Evolutionary conservation across 2,113 vertebrate species (phyloP), one percentile per base, ranked within the genome.

Genomic region (Epinephelus lanceolatus): DNA sequence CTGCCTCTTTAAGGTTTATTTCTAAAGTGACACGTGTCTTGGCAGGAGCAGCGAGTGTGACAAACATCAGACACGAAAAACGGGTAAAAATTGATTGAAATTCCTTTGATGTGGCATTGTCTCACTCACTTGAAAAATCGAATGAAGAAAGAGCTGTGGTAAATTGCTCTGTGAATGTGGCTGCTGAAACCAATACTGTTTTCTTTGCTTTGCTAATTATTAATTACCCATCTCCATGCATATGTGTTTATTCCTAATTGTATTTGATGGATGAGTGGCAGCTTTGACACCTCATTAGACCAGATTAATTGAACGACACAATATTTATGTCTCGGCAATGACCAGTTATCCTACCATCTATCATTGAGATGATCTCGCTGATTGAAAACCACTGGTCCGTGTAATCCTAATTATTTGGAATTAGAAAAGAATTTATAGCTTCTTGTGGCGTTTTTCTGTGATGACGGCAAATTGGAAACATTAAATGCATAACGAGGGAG

Each of bases 331-430:
- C 96, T 96, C 85, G 91, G 93, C 93, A 94, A 96, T 96, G 96
- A 96, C 97, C 97, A 97, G 97, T 98, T 97, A 97, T 97, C 96
- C 96, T 94, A 94, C 96, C 96, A 97, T 97, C 96, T 97, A 97
- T 98, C 97, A 97, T 93, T 93, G 94, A 97, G 97, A 98, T 97
- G 97, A 98, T 98, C 97, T 97, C 96, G 89, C 96, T 98, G 97
- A 98, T 98, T 97, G 97, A 98, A 98, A 98, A 98, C 95, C 97
- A 97, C 97, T 96, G 97, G 97, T 97, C 97, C 97, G 21, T 97
- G 97, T 98, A 97, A 98, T 98, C 96, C 95, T 97, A 97, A 97
- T 98, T 97, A 98, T 97, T 97, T 98, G 96, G 96, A 98, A 98
- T 98, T 97, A 97, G 97, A 97, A 97, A 96, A 95, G 96, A 97